phyloP scores from a whole-genome alignment of 64 coral and sea anemone genomes.

The Anthopleura sola region DNA sequence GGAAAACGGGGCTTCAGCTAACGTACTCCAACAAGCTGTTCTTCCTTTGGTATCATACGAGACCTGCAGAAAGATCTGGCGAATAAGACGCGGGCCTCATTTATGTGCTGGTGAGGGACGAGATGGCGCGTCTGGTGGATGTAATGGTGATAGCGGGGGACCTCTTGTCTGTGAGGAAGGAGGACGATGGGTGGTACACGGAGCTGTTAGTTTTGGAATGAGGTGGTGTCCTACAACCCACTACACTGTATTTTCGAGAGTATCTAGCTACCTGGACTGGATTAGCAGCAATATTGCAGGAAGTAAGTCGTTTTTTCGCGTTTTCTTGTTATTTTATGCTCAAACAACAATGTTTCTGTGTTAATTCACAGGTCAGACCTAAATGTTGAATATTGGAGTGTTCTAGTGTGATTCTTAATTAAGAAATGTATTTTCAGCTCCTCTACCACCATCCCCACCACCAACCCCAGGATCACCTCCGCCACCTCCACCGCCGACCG shows the following conservation, averaged over 20 bases:
- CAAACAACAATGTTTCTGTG: too few relatives aligned
- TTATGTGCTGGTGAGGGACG: constrained; percentile 63
- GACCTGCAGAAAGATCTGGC: constrained; percentile 41
- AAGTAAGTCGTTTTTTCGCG: neutral
- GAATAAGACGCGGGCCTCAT: constrained; percentile 38
- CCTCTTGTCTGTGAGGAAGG: constrained; percentile 59
- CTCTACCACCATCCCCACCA: neutral
- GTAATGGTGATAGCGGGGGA: constrained; percentile 54
- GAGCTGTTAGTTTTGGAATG: constrained; percentile 68
- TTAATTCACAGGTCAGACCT: too few relatives aligned
- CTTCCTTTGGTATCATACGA: constrained; percentile 47
- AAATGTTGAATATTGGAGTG: neutral
- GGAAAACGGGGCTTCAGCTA: constrained; percentile 27
- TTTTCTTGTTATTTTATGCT: too few relatives aligned
- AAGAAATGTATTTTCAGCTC: neutral
- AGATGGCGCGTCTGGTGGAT: constrained; percentile 44
- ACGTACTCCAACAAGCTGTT: constrained; percentile 56
- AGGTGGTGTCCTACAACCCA: constrained; percentile 47
- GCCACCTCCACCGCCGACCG: neutral
- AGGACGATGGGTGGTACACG: constrained; percentile 50
- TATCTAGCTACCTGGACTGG: constrained; percentile 54
- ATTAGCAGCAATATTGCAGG: constrained; percentile 18
- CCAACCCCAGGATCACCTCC: neutral
- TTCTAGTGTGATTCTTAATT: neutral
- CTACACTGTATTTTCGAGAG: constrained; percentile 64